Conservation (phyloP, 1,140 invertebrate genomes). For the Phenacoccus solenopsis region DNA sequence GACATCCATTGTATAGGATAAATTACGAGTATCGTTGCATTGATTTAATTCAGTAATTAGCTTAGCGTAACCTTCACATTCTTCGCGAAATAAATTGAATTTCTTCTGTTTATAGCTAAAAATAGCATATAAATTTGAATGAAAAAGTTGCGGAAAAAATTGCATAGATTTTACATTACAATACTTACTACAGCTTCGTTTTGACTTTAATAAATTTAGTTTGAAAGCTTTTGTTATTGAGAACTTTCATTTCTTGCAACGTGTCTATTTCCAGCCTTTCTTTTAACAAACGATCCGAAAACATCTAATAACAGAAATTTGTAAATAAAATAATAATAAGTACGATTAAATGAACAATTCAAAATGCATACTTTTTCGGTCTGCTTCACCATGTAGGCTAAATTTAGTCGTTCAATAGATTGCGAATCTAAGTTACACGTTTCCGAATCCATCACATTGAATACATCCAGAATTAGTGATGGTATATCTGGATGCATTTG, state of each 20-base stretch:
- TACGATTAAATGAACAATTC: background rate
- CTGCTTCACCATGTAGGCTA: conserved; percentile 63
- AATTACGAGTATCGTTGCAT: conserved; percentile 52
- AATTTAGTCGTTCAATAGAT: conserved; percentile 53
- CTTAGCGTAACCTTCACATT: conserved; percentile 98
- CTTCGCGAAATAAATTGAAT: conserved; percentile 96
- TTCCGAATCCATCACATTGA: conserved; percentile 66
- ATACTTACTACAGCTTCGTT: conserved; percentile 91
- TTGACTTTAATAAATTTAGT: conserved; percentile 97
- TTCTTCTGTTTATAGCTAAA: conserved; percentile 97
- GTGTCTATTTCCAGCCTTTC: conserved; percentile 89
- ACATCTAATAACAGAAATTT: conserved; percentile 40
- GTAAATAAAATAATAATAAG: background rate
- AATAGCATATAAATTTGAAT: conserved; percentile 28
- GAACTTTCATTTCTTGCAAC: conserved; percentile 75
- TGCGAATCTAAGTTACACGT: conserved; percentile 41
- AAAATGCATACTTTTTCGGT: conserved; percentile 45
- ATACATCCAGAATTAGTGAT: conserved; percentile 61
- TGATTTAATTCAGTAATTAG: conserved; percentile 92
- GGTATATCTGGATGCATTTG: conserved; percentile 52
- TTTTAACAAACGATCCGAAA: conserved; percentile 74
- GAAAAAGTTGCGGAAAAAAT: conserved; percentile 1
- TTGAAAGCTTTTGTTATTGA: conserved; percentile 80
- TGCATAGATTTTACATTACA: conserved; percentile 21
- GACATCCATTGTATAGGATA: conserved; percentile 44